Evolutionary conservation across 2,113 vertebrate genomes (phyloP).

Genomic region (Struthidea cinerea): DNA sequence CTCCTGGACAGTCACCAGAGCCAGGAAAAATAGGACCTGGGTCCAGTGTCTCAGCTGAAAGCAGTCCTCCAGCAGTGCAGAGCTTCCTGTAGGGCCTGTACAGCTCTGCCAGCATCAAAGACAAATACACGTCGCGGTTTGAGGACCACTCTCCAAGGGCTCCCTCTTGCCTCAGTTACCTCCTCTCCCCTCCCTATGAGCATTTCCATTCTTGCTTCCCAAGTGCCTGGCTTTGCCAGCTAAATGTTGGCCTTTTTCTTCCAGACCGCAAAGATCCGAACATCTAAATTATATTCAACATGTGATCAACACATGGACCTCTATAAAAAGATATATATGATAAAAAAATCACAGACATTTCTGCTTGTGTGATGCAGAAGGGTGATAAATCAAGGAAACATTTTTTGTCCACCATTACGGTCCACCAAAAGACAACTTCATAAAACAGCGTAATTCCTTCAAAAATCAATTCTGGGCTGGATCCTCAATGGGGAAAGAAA

Average conservation of each 20-base stretch:
- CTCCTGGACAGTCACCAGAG: slow-evolving; percentile 39
- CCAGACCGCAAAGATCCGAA: not conserved
- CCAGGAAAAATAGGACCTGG: slow-evolving; percentile 56
- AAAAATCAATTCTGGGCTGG: not conserved
- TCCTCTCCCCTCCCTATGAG: not conserved
- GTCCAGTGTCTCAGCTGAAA: slow-evolving; percentile 45
- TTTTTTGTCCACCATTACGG: not conserved
- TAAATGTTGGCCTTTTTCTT: not conserved
- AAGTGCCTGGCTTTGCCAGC: not conserved
- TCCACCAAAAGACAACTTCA: not conserved
- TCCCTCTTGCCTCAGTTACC: not conserved
- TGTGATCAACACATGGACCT: not conserved
- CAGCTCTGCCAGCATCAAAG: slow-evolving; percentile 13
- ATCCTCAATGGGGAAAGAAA: not conserved
- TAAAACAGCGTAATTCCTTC: not conserved
- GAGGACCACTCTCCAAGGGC: not conserved
- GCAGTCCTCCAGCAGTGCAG: slow-evolving; percentile 37
- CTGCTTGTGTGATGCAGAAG: not conserved
- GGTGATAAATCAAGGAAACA: slow-evolving; percentile 1
- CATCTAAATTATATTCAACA: not conserved
- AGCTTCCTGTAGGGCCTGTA: slow-evolving; percentile 5
- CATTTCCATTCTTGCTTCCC: slow-evolving; percentile 14
- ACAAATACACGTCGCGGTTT: not conserved
- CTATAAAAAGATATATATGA: not conserved
- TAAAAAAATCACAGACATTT: not conserved